Conservation (phyloP, 2,113 vertebrate genomes). For the Callospermophilus lateralis region DNA sequence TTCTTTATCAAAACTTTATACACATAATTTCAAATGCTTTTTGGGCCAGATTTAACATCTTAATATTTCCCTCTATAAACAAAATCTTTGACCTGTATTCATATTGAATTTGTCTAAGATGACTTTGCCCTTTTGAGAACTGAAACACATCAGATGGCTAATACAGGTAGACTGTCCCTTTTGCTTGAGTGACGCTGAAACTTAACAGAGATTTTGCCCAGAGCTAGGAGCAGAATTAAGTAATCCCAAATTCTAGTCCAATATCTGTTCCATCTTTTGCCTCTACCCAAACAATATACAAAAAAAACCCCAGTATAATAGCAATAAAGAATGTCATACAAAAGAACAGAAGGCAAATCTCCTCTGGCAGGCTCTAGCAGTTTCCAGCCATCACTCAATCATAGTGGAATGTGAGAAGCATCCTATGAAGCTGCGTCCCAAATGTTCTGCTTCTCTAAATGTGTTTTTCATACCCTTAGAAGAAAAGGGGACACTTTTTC, state of each 20-base stretch:
- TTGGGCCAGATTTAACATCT: conserved; percentile 39
- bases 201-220: not conserved
- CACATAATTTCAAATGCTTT: not conserved
- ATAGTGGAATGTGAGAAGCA: conserved; percentile 1
- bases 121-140: conserved; percentile 39
- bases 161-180: not conserved
- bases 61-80: conserved; percentile 16
- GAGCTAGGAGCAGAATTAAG: not conserved
- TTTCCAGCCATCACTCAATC: not conserved
- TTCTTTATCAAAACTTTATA: not conserved
- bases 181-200: not conserved
- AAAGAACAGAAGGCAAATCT: not conserved
- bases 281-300: not conserved
- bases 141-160: not conserved
- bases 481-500: not conserved
- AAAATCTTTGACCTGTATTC: conserved; percentile 40
- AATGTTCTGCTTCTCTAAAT: conserved; percentile 28
- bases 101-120: not conserved
- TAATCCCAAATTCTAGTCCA: conserved; percentile 28
- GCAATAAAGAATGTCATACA: not conserved
- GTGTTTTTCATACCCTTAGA: not conserved
- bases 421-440: conserved; percentile 13
- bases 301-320: not conserved
- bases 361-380: not conserved
- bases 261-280: not conserved